These are phyloP conservation scores for Acipenser oxyrinchus DNA, from an alignment of 2,797 vertebrate species.

Conservation along the genomic window DNA sequence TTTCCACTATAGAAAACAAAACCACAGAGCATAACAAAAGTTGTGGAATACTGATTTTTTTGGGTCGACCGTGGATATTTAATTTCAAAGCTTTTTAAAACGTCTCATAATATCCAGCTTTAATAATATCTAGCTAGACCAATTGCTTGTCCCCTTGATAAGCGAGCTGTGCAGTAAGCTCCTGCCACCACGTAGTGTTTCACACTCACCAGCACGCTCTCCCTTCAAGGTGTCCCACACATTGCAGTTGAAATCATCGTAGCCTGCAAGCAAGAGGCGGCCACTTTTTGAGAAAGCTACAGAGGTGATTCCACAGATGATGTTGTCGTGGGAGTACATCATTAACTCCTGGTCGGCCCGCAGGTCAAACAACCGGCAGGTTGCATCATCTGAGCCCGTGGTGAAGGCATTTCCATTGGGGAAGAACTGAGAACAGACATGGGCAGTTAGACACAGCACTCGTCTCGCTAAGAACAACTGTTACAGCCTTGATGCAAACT, in stretches of 20 bases:
- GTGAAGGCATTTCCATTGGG: conserved; percentile 92
- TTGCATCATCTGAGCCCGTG: conserved; percentile 92
- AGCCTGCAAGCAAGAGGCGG: conserved; percentile 89
- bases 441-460: too few relatives aligned
- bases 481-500: too few relatives aligned
- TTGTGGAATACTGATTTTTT: too few relatives aligned
- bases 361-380: conserved; percentile 93
- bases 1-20: too few relatives aligned
- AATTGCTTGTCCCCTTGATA: too few relatives aligned
- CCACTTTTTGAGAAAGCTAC: conserved; percentile 96
- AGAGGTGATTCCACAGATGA: conserved; percentile 94
- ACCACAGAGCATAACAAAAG: too few relatives aligned
- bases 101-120: too few relatives aligned
- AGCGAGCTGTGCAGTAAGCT: too few relatives aligned
- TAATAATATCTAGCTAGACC: too few relatives aligned
- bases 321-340: conserved; percentile 93
- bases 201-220: conserved; percentile 79
- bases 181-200: not conserved
- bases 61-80: too few relatives aligned
- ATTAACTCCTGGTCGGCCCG: conserved; percentile 91
- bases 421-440: conserved; percentile 69
- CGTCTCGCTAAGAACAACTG: too few relatives aligned
- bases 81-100: too few relatives aligned
- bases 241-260: conserved; percentile 97
- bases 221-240: conserved; percentile 96